Percentiles rank a stretch among this genome's conserved stretches.
phyloP scores from a whole-genome alignment of 2,113 vertebrate genomes.

The Neopipo cinnamomea region DNA sequence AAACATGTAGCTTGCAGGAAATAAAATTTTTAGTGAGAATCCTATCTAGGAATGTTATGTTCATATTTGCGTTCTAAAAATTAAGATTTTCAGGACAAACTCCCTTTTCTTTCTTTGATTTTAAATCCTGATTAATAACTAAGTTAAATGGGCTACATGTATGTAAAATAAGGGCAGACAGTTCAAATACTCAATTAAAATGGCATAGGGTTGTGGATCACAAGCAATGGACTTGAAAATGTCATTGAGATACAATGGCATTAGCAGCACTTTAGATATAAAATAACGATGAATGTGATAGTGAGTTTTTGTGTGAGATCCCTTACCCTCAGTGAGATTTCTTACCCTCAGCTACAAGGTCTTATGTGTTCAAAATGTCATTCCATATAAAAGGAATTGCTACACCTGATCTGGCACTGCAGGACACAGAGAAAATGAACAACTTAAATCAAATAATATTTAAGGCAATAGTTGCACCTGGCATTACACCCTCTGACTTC shows the following conservation, averaged over 20 bases:
- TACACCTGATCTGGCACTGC: background rate
- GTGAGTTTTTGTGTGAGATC: background rate
- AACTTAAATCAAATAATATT: background rate
- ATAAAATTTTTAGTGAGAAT: background rate
- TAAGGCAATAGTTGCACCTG: background rate
- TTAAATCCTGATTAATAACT: background rate
- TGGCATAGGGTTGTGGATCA: background rate
- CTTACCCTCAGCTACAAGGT: background rate
- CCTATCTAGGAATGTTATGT: background rate
- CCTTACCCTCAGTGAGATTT: background rate
- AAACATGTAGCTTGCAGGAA: background rate
- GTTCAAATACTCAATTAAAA: background rate
- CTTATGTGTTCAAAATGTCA: background rate
- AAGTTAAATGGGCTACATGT: background rate
- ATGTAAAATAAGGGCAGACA: background rate
- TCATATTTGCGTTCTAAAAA: background rate
- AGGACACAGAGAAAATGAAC: background rate
- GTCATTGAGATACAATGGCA: too few relatives aligned
- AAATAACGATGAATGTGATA: background rate
- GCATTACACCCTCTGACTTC: background rate
- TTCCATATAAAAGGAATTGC: background rate
- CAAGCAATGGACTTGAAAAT: background rate
- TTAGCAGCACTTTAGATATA: background rate
- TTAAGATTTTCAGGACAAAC: background rate
- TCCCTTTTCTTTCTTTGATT: background rate